phyloP scores from a whole-genome alignment of 1,140 invertebrate species.

The Watersipora subatra region DNA sequence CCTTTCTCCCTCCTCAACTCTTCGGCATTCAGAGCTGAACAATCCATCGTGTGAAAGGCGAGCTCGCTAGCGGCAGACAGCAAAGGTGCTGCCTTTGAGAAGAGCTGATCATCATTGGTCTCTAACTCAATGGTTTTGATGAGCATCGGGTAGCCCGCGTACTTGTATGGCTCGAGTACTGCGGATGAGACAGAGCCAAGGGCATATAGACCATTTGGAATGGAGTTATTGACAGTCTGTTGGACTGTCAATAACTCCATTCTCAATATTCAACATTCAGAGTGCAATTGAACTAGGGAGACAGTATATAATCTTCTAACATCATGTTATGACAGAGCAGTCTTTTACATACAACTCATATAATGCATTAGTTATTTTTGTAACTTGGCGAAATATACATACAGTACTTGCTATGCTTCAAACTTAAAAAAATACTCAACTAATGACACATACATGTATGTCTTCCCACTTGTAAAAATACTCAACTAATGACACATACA shows the following conservation, averaged over 20 bases:
- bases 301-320: too few species aligned
- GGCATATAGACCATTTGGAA: too few species aligned
- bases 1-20: conserved; percentile 86
- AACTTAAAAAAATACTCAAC: too few species aligned
- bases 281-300: too few species aligned
- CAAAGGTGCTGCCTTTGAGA: conserved; percentile 67
- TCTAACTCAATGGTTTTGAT: conserved; percentile 90
- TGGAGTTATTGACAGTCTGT: conserved; percentile 8
- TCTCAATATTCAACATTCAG: not conserved
- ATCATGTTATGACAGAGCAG: too few species aligned
- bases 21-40: conserved; percentile 92
- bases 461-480: too few species aligned
- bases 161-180: conserved; percentile 92
- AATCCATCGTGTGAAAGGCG: conserved; percentile 88
- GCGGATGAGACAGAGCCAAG: conserved; percentile 15
- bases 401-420: too few species aligned
- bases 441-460: too few species aligned
- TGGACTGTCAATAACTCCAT: conserved; percentile 2
- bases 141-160: conserved; percentile 93
- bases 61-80: conserved; percentile 82
- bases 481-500: too few species aligned
- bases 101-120: conserved; percentile 79
- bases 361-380: too few species aligned
- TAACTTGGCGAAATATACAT: too few species aligned
- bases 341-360: too few species aligned